Evolutionary conservation across 1,140 invertebrate genomes (phyloP).

Genomic region (Drosophila melanogaster): Release_6_plus_ISO1_MT NT_033777.3:24430001-24430500

Average conservation of each 20-base stretch:
- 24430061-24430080: too few relatives aligned
- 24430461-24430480: conserved; percentile 65
- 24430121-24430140: not conserved
- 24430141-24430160: not conserved
- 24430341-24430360: conserved; percentile 32
- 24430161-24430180: not conserved
- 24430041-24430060: too few relatives aligned
- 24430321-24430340: conserved; percentile 44
- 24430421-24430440: conserved; percentile 45
- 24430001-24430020: too few relatives aligned
- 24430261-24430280: conserved; percentile 29
- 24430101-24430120: too few relatives aligned
- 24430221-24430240: conserved; percentile 2
- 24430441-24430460: conserved; percentile 64
- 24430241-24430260: not conserved
- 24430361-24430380: conserved; percentile 70
- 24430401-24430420: conserved; percentile 9
- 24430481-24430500: conserved; percentile 63
- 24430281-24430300: conserved; percentile 41
- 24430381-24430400: conserved; percentile 65
- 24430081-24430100: too few relatives aligned
- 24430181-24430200: not conserved
- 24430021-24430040: too few relatives aligned
- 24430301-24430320: conserved; percentile 68
- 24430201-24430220: not conserved